A percentile compares a stretch with the other conserved stretches of the same genome.
These are phyloP conservation scores for Tetrapedia diversipes DNA, from an alignment of 2,888 invertebrate genomes.

Conservation along the genomic window DNA sequence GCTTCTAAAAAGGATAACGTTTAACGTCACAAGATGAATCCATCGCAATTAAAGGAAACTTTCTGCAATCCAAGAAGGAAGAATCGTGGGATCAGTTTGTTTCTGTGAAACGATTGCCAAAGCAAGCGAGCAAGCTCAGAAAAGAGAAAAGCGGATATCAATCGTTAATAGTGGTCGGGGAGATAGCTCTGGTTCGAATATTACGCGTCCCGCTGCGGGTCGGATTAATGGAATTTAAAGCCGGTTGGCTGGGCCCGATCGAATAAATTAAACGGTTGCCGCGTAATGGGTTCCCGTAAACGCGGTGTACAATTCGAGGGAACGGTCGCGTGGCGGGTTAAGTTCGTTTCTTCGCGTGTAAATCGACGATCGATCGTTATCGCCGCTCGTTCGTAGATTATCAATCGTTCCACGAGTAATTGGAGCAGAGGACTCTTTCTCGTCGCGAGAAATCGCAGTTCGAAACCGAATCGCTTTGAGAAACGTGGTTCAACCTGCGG, in stretches of 20 bases:
- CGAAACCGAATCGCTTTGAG: too few relatives aligned
- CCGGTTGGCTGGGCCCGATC: not conserved
- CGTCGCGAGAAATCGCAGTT: too few relatives aligned
- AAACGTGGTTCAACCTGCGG: too few relatives aligned
- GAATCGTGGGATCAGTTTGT: too few relatives aligned
- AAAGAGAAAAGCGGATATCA: too few relatives aligned
- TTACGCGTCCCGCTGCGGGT: not conserved
- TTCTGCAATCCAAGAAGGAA: too few relatives aligned
- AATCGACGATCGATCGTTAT: constrained; percentile 29
- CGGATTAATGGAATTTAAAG: constrained; percentile 32
- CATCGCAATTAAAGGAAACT: too few relatives aligned
- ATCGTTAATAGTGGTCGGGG: too few relatives aligned
- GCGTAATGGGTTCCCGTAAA: not conserved
- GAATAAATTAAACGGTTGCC: constrained; percentile 21
- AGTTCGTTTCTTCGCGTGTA: not conserved
- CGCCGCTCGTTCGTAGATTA: constrained; percentile 28
- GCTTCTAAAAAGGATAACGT: too few relatives aligned
- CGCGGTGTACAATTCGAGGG: not conserved
- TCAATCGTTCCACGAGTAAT: constrained; percentile 37
- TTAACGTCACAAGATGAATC: too few relatives aligned
- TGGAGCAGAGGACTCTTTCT: constrained; percentile 18
- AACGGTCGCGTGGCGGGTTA: not conserved
- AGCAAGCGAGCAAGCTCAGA: too few relatives aligned
- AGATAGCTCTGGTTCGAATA: not conserved
- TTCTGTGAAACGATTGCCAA: too few relatives aligned